phyloP scores from a whole-genome alignment of 2,797 vertebrate genomes.

The Psittacula derbiana region DNA sequence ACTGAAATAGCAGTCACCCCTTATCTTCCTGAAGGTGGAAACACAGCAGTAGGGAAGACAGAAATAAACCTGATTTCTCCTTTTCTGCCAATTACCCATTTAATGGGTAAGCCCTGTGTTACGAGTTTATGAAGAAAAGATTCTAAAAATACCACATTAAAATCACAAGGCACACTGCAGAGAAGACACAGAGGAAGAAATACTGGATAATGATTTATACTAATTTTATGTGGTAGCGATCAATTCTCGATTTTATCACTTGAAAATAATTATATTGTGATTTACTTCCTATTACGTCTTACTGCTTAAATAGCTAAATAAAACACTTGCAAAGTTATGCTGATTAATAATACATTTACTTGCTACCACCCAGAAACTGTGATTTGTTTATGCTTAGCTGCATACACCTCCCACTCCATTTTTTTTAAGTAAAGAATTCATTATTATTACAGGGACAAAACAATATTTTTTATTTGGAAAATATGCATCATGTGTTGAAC shows the following conservation, averaged over 20 bases:
- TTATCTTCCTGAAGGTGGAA: not conserved
- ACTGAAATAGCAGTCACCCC: not conserved
- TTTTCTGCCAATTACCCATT: not conserved
- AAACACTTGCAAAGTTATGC: not conserved
- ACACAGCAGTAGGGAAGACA: not conserved
- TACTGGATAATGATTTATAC: not conserved
- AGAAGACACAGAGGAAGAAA: not conserved
- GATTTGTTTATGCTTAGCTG: not conserved
- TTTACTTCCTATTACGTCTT: not conserved
- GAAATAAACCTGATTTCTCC: not conserved
- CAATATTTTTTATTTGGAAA: not conserved
- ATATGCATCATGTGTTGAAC: not conserved
- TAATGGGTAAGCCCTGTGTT: not conserved
- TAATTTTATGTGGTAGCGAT: not conserved
- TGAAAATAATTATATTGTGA: not conserved
- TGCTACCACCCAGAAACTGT: not conserved
- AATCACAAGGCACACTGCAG: not conserved
- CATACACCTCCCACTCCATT: rapidly evolving
- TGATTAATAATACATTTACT: not conserved
- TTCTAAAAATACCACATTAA: not conserved
- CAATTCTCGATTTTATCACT: not conserved
- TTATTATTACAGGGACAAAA: not conserved
- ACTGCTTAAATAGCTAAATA: not conserved
- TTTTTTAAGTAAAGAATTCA: not conserved
- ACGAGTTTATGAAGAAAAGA: not conserved